Conservation (phyloP, 2,797 vertebrate genomes). For the Astyanax mexicanus region DNA sequence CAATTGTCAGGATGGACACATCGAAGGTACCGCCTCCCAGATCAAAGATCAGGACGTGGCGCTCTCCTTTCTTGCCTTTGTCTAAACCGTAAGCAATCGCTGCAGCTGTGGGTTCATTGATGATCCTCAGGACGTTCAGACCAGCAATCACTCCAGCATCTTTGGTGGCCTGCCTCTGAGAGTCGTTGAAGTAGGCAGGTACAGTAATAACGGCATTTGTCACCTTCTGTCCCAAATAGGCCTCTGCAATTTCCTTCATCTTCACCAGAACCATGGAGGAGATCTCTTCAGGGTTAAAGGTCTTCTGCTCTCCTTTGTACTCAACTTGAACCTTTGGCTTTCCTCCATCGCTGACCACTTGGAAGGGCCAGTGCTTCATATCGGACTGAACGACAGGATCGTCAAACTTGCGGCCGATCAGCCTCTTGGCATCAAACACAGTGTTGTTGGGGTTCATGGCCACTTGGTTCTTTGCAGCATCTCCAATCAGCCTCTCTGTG, state of each 20-base stretch:
- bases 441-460: constrained; percentile 85
- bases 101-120: constrained; percentile 86
- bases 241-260: constrained; percentile 56
- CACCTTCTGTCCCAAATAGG: constrained; percentile 40
- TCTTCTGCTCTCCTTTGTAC: constrained; percentile 42
- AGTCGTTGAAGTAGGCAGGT: constrained; percentile 60
- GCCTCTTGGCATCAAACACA: constrained; percentile 82
- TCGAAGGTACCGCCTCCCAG: constrained; percentile 62
- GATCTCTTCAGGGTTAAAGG: constrained; percentile 53
- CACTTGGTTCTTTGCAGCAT: constrained; percentile 85
- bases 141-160: constrained; percentile 60
- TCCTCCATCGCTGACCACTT: constrained; percentile 67
- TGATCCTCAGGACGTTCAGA: constrained; percentile 85
- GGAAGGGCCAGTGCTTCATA: constrained; percentile 83
- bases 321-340: constrained; percentile 50
- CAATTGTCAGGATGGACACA: constrained; percentile 61
- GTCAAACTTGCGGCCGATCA: constrained; percentile 82
- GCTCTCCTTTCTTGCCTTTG: constrained; percentile 80
- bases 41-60: constrained; percentile 81
- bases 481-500: constrained; percentile 73
- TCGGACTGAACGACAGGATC: constrained; percentile 84
- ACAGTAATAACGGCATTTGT: constrained; percentile 85
- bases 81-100: constrained; percentile 86
- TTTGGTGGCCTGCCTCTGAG: constrained; percentile 58
- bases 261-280: constrained; percentile 53